Conservation (phyloP, 2,113 vertebrate species). For the Thalassarche chlororhynchos region DNA sequence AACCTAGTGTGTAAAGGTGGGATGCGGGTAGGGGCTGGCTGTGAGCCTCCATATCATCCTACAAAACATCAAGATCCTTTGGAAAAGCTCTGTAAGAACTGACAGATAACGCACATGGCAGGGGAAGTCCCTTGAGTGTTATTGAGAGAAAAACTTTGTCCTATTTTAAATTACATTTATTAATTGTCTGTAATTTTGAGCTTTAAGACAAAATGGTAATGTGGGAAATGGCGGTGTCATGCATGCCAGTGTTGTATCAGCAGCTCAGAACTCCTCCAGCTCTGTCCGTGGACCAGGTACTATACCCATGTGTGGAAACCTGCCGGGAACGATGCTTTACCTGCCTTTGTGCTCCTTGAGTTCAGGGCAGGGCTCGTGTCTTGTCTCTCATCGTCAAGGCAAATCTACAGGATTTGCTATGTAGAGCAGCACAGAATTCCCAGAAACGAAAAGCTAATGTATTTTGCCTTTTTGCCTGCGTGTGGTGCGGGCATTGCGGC, state of each 20-base stretch:
- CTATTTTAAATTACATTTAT: neutral
- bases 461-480: neutral
- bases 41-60: neutral
- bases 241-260: rapidly evolving
- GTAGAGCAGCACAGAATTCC: neutral
- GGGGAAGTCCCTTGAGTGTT: neutral
- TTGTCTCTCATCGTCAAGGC: neutral
- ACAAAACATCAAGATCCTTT: neutral
- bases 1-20: neutral
- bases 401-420: neutral
- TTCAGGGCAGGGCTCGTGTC: neutral
- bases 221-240: neutral
- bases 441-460: neutral
- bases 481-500: rapidly evolving
- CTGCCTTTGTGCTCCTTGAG: neutral
- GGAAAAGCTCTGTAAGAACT: neutral
- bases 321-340: rapidly evolving
- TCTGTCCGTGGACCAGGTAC: neutral
- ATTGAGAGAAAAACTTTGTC: neutral
- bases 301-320: rapidly evolving
- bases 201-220: neutral
- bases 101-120: neutral
- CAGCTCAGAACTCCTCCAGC: neutral
- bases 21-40: neutral
- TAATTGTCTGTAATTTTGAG: neutral